These are phyloP conservation scores for Seison nebaliae DNA, from an alignment of 1,140 invertebrate species.

Conservation along the genomic window DNA sequence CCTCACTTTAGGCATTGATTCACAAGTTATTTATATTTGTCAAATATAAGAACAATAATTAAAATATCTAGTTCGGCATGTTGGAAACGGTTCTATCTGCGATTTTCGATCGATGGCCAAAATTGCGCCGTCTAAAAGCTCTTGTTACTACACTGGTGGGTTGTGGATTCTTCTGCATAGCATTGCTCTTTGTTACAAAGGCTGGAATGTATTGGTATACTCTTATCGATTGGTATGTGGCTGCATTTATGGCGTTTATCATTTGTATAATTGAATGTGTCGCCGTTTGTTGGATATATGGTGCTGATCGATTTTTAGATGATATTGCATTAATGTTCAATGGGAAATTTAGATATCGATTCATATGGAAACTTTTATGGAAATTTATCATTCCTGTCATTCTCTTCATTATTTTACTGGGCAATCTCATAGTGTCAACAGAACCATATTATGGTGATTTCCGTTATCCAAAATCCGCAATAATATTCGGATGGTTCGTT, in stretches of 20 bases:
- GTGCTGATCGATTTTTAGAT: conserved; percentile 21
- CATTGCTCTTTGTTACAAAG: conserved; percentile 8
- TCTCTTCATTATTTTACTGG: conserved; percentile 2
- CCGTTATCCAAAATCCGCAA: conserved; percentile 2
- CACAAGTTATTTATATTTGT: too few species aligned
- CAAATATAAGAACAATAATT: too few species aligned
- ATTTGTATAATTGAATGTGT: conserved; percentile 1
- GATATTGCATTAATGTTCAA: conserved; percentile 29
- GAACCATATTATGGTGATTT: conserved; percentile 1
- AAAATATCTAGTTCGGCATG: background rate
- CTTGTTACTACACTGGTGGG: conserved; percentile 4
- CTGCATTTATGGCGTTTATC: background rate
- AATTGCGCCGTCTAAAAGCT: conserved; percentile 5
- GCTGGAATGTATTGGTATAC: conserved; percentile 8
- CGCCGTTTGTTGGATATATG: conserved; percentile 13
- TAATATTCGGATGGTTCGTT: too few species aligned
- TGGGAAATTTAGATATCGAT: conserved; percentile 15
- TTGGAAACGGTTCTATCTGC: background rate
- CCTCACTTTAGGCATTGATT: conserved; percentile 7
- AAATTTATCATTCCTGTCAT: conserved; percentile 19
- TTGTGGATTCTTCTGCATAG: too few species aligned
- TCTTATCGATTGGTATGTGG: conserved; percentile 7
- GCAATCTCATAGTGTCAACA: conserved; percentile 3
- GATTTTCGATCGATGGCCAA: conserved; percentile 2
- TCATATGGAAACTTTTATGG: conserved; percentile 26